Base-by-base conservation (phyloP, 2,888 invertebrate genomes). In the Aricia artaxerxes region DNA sequence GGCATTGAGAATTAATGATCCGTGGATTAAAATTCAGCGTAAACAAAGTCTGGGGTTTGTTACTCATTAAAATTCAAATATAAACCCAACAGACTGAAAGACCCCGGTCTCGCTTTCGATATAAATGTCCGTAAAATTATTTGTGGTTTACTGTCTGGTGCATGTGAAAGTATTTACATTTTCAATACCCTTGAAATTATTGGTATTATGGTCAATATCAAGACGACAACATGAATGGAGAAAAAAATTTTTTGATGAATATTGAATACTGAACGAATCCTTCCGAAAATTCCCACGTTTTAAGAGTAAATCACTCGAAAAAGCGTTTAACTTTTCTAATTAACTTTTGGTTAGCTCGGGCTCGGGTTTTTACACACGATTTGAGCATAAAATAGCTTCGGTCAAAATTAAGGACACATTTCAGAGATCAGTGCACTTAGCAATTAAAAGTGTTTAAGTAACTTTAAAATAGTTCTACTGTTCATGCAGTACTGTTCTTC, bases 351-450 rank as follows among this genome's bases (percentile, higher is more conserved):
- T n/a, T 73, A 40, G 9, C 40, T 73, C 73, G 24, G 44, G 40
- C 44, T 73, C 73, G 53, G 11, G 53, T 76, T 76, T 76, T 35
- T 57, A 76, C 76, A 76, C 31, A 57, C 31, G 53, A 76, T 35
- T 57, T 76, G 76, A 76, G 76, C 76, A 76, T 53, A 76, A 76
- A 76, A 76, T 76, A 53, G 76, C 76, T 16, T 76, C 57, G 76
- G 49, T 31, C 53, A 53, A 76, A 76, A 76, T 76, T 76, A 57
- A 53, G 76, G 16, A 57, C 76, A 57, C 31, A 57, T 76, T 76
- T 76, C 57, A 76, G 53, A 53, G 53, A 53, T 57, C 35, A 35
- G 53, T 53, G 35, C 35, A 76, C 35, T 76, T 57, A 31, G 53
- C 16, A 35, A 76, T 35, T 75, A 40, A 73, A 53, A 49, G 49